Base-by-base conservation (phyloP, 2,797 vertebrate species). In the Gobio occitaniae region DNA sequence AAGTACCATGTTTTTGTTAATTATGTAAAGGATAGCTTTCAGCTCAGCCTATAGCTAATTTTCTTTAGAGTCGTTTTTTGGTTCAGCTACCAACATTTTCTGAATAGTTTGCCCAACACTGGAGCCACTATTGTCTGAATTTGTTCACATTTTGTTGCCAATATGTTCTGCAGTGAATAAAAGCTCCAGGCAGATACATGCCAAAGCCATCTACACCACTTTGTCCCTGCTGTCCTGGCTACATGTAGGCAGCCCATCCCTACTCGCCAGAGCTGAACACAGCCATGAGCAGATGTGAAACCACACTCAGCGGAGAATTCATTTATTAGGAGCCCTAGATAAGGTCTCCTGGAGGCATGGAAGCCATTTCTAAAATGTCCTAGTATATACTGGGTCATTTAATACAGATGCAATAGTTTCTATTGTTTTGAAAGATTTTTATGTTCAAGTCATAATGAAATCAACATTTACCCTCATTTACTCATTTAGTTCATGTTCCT, bases 271-370 rank as follows among this genome's bases (percentile, higher is more conserved):
- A 78, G 69, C 36, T 8, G 11, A 68, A 74, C 77, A 81, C 48
- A 78, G 80, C 65, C 80, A 88, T 84, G 78, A 86, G 82, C 75
- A 89, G 87, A 54, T 80, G 68, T 81, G 84, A 82, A 81, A 79
- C 36, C 78, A 78, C 54, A 54, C 72, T 75, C 81, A 74, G 61
- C 65, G 83, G 78, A 47, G 66, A 50, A 63, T 86, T 81, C 50
- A 36, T 87, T 80, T 89, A 59, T 66, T 16, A 69, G 5, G 44
- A 79, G 54, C 52, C 68, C 84, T 69, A 54, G 61, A 61, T 74
- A 81, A 74, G 52, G n/a, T 61, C 65, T 87, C 76, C 65, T 69
- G 17, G 25, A 77, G n/a, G 71, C 63, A 52, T 63, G 65, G 41
- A 77, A 56, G 66, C 54, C 65, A 83, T 83, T 52, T 61, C 50